Evolutionary conservation across 2,888 invertebrate species (phyloP).

Genomic region (Hirtodrosophila cameraria): DNA sequence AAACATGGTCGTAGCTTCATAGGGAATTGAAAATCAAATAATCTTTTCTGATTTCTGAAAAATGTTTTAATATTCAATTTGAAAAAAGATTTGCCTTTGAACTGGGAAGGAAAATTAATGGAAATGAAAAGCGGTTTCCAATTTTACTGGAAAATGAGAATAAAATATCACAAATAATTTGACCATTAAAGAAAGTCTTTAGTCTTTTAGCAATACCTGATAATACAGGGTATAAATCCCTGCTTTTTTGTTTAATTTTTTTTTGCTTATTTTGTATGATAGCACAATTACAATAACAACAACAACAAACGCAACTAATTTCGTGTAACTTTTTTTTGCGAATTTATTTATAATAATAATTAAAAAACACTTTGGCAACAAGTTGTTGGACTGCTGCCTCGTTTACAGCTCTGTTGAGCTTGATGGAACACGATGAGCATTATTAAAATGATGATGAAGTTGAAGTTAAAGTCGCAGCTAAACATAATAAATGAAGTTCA

Average conservation of each 20-base stretch:
- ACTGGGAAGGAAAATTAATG: no score
- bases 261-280: neutral
- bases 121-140: no score
- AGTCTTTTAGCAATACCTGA: no score
- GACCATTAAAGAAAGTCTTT: no score
- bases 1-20: no score
- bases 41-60: no score
- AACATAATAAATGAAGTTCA: constrained; percentile 39
- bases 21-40: no score
- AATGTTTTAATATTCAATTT: no score
- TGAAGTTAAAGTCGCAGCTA: no score
- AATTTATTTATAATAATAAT: constrained; percentile 52
- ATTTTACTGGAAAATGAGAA: no score
- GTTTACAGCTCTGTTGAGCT: constrained; percentile 33
- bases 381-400: constrained; percentile 29
- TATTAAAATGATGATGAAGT: constrained; percentile 7
- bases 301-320: constrained; percentile 15
- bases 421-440: neutral
- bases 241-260: neutral
- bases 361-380: constrained; percentile 68
- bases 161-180: no score
- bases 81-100: no score
- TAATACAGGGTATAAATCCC: neutral
- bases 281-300: neutral
- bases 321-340: constrained; percentile 2